These are phyloP conservation scores for Tinamus major DNA, from an alignment of 2,797 vertebrate genomes.

Conservation along the genomic window DNA sequence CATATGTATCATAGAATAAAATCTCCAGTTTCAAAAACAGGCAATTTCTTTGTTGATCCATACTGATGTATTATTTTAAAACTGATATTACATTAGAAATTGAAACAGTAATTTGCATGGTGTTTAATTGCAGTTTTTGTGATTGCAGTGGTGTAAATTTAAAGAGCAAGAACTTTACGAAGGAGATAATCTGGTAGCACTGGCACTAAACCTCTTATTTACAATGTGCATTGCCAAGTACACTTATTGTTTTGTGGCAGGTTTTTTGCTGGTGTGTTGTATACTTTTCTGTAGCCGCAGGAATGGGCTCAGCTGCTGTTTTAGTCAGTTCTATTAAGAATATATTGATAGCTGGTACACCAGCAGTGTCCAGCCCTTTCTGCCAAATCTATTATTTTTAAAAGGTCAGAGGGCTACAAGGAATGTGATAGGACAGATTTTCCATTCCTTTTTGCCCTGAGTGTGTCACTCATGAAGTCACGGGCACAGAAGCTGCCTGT, in stretches of 20 bases:
- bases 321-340: conserved; percentile 32
- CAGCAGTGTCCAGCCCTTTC: conserved; percentile 28
- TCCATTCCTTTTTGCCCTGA: not conserved
- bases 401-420: not conserved
- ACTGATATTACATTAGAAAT: conserved; percentile 31
- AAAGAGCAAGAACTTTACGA: conserved; percentile 28
- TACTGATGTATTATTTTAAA: conserved; percentile 54
- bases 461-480: not conserved
- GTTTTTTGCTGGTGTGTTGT: not conserved
- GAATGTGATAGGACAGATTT: not conserved
- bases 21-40: conserved; percentile 27
- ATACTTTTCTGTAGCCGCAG: not conserved
- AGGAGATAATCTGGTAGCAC: conserved; percentile 27
- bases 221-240: not conserved
- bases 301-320: conserved; percentile 42
- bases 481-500: not conserved
- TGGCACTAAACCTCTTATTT: conserved; percentile 54
- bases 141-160: conserved; percentile 42
- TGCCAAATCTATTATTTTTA: conserved; percentile 18
- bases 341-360: not conserved
- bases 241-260: not conserved
- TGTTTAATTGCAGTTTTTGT: conserved; percentile 64
- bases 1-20: conserved; percentile 48
- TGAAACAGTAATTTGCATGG: conserved; percentile 51
- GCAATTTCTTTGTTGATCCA: conserved; percentile 20